Evolutionary conservation across 1,140 invertebrate species (phyloP).

Genomic region (Babylonia areolata): DNA sequence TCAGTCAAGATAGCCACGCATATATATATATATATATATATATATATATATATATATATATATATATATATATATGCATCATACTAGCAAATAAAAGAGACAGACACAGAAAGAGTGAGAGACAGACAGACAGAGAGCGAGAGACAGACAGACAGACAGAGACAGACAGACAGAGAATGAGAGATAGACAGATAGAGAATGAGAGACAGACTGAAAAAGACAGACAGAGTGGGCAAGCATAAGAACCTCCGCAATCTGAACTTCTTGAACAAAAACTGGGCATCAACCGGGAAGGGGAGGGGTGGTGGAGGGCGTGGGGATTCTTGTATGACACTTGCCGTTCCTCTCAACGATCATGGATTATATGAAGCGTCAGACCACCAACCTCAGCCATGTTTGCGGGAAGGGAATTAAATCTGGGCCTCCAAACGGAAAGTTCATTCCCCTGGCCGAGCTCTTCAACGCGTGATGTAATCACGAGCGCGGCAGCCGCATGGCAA

Average conservation of each 20-base stretch:
- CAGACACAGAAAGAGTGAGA: too few relatives aligned
- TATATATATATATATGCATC: too few relatives aligned
- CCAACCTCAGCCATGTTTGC: background rate
- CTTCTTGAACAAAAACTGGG: too few relatives aligned
- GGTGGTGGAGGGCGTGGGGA: too few relatives aligned
- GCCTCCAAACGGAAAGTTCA: background rate
- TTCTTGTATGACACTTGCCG: too few relatives aligned
- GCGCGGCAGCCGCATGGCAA: background rate
- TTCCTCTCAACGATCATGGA: too few relatives aligned
- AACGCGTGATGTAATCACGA: conserved; percentile 23
- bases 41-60: too few relatives aligned
- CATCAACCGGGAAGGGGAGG: too few relatives aligned
- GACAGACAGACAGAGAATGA: background rate
- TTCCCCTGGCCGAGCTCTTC: conserved; percentile 25
- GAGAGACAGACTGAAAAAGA: background rate
- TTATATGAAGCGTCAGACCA: conserved; percentile 23
- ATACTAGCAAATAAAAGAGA: background rate
- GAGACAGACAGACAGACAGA: background rate
- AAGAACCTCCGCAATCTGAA: too few relatives aligned
- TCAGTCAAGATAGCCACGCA: too few relatives aligned
- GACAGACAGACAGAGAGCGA: background rate
- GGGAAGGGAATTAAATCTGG: background rate
- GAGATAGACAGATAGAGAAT: background rate
- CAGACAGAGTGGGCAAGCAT: too few relatives aligned
- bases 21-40: too few relatives aligned